Percentiles rank a stretch among this genome's conserved stretches.
These are phyloP conservation scores for Micronisus gabar DNA, from an alignment of 2,113 vertebrate species.

Conservation along the genomic window DNA sequence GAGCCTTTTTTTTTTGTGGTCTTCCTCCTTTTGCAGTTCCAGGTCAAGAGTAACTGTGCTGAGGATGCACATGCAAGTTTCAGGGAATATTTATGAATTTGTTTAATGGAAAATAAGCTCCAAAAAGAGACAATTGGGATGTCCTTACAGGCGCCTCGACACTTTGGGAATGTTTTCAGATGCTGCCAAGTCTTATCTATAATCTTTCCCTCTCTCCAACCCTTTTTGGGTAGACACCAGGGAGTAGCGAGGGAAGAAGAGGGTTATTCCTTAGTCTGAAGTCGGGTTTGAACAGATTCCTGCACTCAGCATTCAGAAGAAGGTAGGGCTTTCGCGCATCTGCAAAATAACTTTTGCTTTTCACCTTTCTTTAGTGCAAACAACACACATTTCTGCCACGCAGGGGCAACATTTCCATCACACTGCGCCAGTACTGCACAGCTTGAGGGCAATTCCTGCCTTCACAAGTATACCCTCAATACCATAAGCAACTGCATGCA, in stretches of 20 bases:
- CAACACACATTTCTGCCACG: background rate
- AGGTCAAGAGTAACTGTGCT: background rate
- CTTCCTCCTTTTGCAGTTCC: background rate
- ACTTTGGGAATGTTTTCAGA: background rate
- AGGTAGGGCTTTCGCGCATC: background rate
- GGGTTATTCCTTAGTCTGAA: background rate
- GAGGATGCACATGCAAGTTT: background rate
- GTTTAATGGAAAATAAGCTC: background rate
- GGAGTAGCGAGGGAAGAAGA: background rate
- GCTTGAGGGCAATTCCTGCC: background rate
- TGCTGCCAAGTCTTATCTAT: background rate
- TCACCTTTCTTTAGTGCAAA: background rate
- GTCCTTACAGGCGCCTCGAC: background rate
- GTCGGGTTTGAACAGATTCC: background rate
- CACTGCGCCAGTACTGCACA: background rate
- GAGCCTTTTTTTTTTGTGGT: background rate
- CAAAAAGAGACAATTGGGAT: background rate
- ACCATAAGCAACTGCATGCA: background rate
- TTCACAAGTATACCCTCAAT: fast-evolving
- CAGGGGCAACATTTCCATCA: background rate
- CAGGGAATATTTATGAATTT: background rate
- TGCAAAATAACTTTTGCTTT: background rate
- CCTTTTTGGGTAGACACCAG: background rate
- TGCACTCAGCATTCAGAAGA: background rate
- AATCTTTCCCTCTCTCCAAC: background rate